Evolutionary conservation across 2,113 vertebrate species (phyloP).

Genomic region (Chamaetylas fuelleborni): DNA sequence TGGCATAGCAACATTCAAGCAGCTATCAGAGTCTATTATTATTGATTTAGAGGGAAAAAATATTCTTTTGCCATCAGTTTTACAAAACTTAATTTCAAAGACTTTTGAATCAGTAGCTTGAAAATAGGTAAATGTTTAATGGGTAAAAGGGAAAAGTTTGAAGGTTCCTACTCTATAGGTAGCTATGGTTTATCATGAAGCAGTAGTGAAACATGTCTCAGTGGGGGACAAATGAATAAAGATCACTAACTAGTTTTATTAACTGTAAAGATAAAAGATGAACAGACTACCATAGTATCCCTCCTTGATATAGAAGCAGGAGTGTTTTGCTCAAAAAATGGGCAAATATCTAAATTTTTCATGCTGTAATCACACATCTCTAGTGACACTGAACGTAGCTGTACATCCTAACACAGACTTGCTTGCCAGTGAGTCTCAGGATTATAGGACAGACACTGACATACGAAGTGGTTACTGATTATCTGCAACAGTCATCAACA

Average conservation of each 20-base stretch:
- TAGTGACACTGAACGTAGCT: neutral
- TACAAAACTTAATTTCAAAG: neutral
- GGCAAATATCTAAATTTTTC: neutral
- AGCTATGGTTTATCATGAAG: accelerated
- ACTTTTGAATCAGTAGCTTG: neutral
- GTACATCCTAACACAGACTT: neutral
- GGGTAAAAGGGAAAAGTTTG: neutral
- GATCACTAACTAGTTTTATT: neutral
- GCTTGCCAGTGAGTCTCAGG: neutral
- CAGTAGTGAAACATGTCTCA: neutral
- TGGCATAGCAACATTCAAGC: neutral
- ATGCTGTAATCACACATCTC: neutral
- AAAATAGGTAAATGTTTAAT: neutral
- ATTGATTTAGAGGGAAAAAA: neutral
- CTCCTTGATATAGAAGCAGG: neutral
- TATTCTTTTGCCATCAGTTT: neutral
- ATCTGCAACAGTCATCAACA: neutral
- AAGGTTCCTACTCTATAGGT: neutral
- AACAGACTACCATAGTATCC: neutral
- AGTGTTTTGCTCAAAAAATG: neutral
- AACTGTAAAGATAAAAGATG: neutral
- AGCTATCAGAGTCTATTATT: neutral
- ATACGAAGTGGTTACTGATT: neutral
- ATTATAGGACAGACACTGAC: neutral
- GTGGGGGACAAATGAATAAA: accelerated